Base-by-base conservation (phyloP, 1,140 invertebrate genomes). In the Hylaeus volcanicus region DNA sequence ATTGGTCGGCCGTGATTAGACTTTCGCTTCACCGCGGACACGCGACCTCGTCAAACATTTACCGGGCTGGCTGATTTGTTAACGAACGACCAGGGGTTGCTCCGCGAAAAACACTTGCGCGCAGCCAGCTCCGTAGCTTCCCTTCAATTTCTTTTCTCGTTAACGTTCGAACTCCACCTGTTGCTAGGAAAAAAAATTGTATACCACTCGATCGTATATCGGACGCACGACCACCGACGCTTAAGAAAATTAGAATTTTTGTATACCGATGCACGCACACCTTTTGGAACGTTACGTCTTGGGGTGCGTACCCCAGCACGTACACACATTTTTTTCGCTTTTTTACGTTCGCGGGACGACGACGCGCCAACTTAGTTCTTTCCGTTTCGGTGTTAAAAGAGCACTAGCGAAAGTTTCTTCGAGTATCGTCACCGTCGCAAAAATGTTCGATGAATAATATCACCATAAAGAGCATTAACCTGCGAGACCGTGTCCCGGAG, bases 1-100 rank as follows among this genome's bases (percentile, higher is more conserved):
- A 88, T 88, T 75, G 65, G 68, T 63, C 61, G 70, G 51, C 72
- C 86, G 71, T 88, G 82, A 87, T 88, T 87, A 88, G 86, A 87
- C 79, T 85, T 86, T 84, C 73, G 85, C 85, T 87, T 87, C 82
- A 86, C 71, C 78, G n/a, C 41, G 72, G 60, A 84, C 53, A 65
- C 71, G 55, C 74, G 61, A 58, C 58, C 63, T 69, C 68, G 82
- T 79, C 79, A 84, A 81, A 86, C 74, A 81, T 86, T 77, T 45
- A 61, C 56, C 58, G 74, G 14, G 6, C 26, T 56, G 45, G 6
- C 61, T 43, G 70, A 75, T 81, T 81, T 65, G 82, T 78, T 79
- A 83, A 86, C 72, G 63, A 71, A 26, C 70, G 55, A 12, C 3
- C 8, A 48, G 45, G 5, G 43, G n/a, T 37, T 26, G 70, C 45